phyloP scores from a whole-genome alignment of 2,113 vertebrate genomes.

The Anarrhichthys ocellatus region DNA sequence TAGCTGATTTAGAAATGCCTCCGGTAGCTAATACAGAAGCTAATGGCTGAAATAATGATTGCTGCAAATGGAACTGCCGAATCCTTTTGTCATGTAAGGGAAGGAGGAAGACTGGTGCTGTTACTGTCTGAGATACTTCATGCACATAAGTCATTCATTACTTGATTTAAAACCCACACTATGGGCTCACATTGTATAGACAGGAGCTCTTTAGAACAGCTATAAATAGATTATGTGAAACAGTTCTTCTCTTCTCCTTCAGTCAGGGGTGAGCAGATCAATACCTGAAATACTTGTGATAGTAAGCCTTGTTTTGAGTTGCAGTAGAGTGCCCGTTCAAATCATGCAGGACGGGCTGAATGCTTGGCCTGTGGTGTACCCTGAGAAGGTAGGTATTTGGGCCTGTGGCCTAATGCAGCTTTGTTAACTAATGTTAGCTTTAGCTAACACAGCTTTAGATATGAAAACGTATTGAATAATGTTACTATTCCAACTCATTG shows the following conservation, averaged over 20 bases:
- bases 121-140: slow-evolving; percentile 17
- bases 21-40: slow-evolving; percentile 72
- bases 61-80: slow-evolving; percentile 71
- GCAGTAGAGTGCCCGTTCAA: not conserved
- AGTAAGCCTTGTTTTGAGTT: not conserved
- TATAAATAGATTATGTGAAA: not conserved
- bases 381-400: not conserved
- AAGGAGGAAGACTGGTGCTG: slow-evolving; percentile 38
- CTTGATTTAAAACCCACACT: not conserved
- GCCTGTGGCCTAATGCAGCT: not conserved
- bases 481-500: not conserved
- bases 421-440: too few species aligned
- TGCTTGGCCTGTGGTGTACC: not conserved
- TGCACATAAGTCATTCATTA: slow-evolving; percentile 33
- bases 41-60: slow-evolving; percentile 80
- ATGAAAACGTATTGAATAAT: not conserved
- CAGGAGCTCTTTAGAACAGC: not conserved
- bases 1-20: slow-evolving; percentile 75
- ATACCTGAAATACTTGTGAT: not conserved
- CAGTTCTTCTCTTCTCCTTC: not conserved
- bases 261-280: not conserved
- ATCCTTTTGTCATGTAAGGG: slow-evolving; percentile 46
- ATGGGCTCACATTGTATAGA: not conserved
- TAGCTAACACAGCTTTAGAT: not conserved
- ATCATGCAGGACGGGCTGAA: not conserved